phyloP scores from a whole-genome alignment of 1,140 invertebrate species.

The Macrocentrus cingulum region DNA sequence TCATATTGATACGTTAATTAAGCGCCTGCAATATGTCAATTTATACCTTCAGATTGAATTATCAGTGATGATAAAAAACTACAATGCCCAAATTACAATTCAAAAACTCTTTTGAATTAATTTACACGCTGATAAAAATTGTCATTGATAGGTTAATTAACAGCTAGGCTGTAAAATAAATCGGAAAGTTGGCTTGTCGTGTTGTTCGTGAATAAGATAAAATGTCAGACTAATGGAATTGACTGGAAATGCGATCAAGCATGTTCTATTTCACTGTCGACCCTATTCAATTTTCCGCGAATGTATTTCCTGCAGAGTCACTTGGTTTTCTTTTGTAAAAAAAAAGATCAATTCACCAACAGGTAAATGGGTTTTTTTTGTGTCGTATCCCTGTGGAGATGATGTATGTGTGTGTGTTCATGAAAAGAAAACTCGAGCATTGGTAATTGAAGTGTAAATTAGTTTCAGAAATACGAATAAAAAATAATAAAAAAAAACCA shows the following conservation, averaged over 20 bases:
- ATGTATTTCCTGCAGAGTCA: conserved; percentile 6
- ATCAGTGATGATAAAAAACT: not conserved
- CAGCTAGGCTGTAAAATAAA: too few relatives aligned
- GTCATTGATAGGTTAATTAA: too few relatives aligned
- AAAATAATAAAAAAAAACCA: not conserved
- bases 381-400: not conserved
- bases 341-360: not conserved
- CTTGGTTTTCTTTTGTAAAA: not conserved
- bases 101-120: too few relatives aligned
- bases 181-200: too few relatives aligned
- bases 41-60: conserved; percentile 12
- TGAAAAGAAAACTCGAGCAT: too few relatives aligned
- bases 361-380: not conserved
- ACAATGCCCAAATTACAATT: too few relatives aligned
- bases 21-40: not conserved
- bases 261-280: conserved; percentile 16
- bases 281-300: conserved; percentile 26
- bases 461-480: not conserved
- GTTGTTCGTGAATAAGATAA: too few relatives aligned
- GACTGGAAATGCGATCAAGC: conserved; percentile 1
- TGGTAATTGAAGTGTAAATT: not conserved
- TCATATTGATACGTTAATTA: conserved; percentile 20
- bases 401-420: too few relatives aligned
- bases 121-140: too few relatives aligned
- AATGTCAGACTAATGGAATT: not conserved